A percentile compares a stretch with the other conserved stretches of the same genome.
These are phyloP conservation scores for Lepidurus apus DNA, from an alignment of 1,140 invertebrate species.

Conservation along the genomic window DNA sequence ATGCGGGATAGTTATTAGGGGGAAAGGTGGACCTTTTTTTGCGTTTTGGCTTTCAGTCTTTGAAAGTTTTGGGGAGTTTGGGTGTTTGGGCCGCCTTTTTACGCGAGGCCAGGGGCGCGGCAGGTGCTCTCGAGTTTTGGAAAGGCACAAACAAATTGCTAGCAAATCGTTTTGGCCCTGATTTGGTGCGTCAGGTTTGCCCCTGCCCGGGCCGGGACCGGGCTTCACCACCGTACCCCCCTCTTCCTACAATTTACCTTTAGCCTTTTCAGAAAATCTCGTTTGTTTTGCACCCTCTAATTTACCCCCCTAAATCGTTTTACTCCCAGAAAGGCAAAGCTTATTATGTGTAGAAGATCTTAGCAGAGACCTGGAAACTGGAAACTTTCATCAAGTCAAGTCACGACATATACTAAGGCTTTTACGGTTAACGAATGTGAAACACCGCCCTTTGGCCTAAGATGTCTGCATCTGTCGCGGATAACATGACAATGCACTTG, in stretches of 20 bases:
- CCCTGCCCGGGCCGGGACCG: background rate
- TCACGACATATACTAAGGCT: background rate
- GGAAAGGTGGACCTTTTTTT: background rate
- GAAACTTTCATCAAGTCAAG: constrained; percentile 19
- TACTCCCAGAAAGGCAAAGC: background rate
- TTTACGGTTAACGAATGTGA: constrained; percentile 19
- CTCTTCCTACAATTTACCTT: background rate
- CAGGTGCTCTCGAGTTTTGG: background rate
- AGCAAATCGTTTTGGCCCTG: constrained; percentile 13
- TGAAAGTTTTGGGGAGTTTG: background rate
- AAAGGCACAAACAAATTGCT: constrained; percentile 3
- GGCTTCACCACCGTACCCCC: background rate
- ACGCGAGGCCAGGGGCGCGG: constrained; percentile 6
- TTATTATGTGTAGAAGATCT: background rate
- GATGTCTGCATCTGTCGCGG: constrained; percentile 8
- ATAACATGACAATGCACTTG: constrained; percentile 22
- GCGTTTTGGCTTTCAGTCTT: background rate
- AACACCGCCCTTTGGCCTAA: constrained; percentile 4
- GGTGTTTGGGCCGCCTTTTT: background rate
- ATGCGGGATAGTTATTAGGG: constrained; percentile 10
- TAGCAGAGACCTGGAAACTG: background rate
- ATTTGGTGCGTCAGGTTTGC: background rate
- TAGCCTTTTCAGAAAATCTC: too few species aligned
- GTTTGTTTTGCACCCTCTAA: background rate
- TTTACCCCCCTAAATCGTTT: background rate